These are phyloP conservation scores for Arctia plantaginis DNA, from an alignment of 2,888 invertebrate species.

Conservation along the genomic window DNA sequence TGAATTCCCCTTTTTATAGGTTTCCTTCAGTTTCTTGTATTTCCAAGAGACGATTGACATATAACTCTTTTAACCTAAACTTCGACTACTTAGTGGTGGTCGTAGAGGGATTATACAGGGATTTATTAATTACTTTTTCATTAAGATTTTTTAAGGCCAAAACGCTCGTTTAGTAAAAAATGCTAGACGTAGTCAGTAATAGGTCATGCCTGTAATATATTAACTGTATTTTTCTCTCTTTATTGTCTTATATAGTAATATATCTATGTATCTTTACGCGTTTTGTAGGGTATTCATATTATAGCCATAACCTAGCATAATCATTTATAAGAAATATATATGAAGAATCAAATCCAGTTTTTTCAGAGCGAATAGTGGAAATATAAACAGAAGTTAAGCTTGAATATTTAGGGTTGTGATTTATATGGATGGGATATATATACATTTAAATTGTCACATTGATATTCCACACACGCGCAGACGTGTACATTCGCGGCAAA, in stretches of 20 bases:
- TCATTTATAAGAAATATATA: conserved; percentile 5
- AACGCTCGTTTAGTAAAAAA: too few species aligned
- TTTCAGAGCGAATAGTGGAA: conserved; percentile 32
- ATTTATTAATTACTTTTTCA: too few species aligned
- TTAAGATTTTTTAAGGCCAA: too few species aligned
- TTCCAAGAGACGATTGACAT: too few species aligned
- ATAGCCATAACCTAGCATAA: not conserved
- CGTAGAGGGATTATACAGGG: too few species aligned
- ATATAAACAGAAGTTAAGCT: conserved; percentile 46
- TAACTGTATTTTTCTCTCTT: not conserved
- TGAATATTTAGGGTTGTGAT: conserved; percentile 55
- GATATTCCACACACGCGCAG: conserved; percentile 49
- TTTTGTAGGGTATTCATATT: not conserved
- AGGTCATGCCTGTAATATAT: not conserved
- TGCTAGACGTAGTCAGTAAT: too few species aligned
- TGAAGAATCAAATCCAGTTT: conserved; percentile 24
- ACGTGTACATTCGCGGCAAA: conserved; percentile 44
- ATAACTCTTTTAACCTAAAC: too few species aligned
- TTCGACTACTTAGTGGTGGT: too few species aligned
- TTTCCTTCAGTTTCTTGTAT: too few species aligned
- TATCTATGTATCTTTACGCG: not conserved
- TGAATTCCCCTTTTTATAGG: too few species aligned
- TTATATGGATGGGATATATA: conserved; percentile 53
- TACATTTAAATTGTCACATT: conserved; percentile 59
- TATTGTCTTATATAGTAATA: not conserved